Base-by-base conservation (phyloP, 2,888 invertebrate species). In the Coelogynopora nodosa region DNA sequence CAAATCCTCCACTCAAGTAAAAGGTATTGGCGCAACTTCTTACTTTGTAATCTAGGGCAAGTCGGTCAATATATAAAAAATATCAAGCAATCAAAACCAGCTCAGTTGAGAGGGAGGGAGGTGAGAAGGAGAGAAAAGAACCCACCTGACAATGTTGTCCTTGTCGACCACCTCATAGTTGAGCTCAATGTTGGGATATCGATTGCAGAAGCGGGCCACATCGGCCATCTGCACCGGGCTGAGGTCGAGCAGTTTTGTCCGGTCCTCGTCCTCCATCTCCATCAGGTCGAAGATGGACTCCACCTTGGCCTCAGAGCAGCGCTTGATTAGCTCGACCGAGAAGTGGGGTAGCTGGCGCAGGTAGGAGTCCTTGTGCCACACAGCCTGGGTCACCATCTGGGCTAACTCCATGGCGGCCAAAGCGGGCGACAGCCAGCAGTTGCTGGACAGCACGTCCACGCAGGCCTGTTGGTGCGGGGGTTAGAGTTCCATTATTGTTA, bases 351-450 rank as follows among this genome's bases (percentile, higher is more conserved):
- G 92, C 91, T 99, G 99, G 88, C 97, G 95, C 88, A 99, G 93
- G 91, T 98, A 97, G 0, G 97, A 96, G 93, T 99, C 99, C 92
- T 97, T 98, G 90, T 96, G 96, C 97, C 98, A 99, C 97, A 99
- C 97, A 10, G 98, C 98, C 93, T 99, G 99, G 0, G 99, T 99
- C 0, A 97, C 96, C 98, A 99, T 99, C 93, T 99, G 99, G 0
- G 98, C 97, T 90, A 99, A 93, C 93, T 99, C 99, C 99, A 99
- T 99, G 90, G 98, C 98, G 26, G 98, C 97, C 67, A 99, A 96
- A 0, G 98, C 99, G 0, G 99, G 98, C 0, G 96, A 95, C 84
- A 99, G 93, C 99, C 99, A 99, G 31, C 99, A 98, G 90, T 97
- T 98, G 81, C 96, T 96, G 91, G 95, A 95, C 67, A 97, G 92